Base-by-base conservation (phyloP, 2,797 vertebrate genomes). In the Tadarida brasiliensis region DNA sequence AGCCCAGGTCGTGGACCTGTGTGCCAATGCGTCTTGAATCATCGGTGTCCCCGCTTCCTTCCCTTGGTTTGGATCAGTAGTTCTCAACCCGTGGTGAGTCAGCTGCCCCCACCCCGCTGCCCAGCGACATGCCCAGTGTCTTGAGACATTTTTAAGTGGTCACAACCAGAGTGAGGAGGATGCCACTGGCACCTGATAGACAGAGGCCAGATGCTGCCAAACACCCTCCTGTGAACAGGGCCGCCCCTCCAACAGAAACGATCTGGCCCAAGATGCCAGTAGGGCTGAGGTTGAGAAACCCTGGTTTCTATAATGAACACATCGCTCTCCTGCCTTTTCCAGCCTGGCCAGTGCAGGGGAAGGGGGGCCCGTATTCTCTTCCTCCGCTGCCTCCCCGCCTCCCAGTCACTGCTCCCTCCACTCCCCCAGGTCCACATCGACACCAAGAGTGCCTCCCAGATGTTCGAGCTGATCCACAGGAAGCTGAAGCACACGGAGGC, bases 401-500 rank as follows among this genome's bases (percentile, higher is more conserved):
- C 65, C 22, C 24, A 4, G 1, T 95, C 93, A 47, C 96, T 76
- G 63, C 47, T 3, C 12, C 10, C 91, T 88, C 28, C 15, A 1
- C 28, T 26, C 51, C 19, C 87, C 90, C 95, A 99, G 99, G 98
- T 98, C 89, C 99, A 99, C 77, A 98, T 99, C 39, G 99, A 99
- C 97, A 99, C 99, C 2, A 99, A 99, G 98, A 99, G 99, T 35
- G 99, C 99, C 16, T 98, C 99, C 51, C 99, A 99, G 98, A 99
- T 99, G 99, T 99, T 99, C 97, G 99, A 99, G 89, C 78, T 99
- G 97, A 98, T 99, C 97, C 99, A 99, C 98, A 99, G 99, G 98
- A 99, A 99, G 98, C 90, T 99, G 98, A 99, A 98, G 98, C 99
- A 99, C 98, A 99, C 99, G 0, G 99, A 99, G 0, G 99, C 99